Evolutionary conservation across 2,888 invertebrate species (phyloP).

Genomic region (Byasa hedistus): DNA sequence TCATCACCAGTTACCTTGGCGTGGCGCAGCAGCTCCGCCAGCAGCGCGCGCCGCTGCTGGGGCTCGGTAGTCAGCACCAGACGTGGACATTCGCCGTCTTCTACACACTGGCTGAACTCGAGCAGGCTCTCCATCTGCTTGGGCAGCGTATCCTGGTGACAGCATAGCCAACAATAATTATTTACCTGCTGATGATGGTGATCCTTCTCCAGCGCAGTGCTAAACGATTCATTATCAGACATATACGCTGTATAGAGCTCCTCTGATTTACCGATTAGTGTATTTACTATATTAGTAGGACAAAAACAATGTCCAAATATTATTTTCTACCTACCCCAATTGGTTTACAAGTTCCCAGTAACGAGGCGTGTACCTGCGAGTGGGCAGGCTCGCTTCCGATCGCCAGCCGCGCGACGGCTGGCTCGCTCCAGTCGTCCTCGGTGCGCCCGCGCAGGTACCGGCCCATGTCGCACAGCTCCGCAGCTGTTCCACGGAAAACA

Average conservation of each 20-base stretch:
- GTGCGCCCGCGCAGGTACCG: conserved; percentile 58
- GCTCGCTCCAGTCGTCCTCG: conserved; percentile 63
- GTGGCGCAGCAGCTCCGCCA: conserved; percentile 76
- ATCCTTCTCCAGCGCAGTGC: no score
- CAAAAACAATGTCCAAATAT: no score
- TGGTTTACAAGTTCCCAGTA: no score
- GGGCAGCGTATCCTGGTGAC: conserved; percentile 75
- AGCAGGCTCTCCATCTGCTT: conserved; percentile 83
- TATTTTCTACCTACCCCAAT: no score
- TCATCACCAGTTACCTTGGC: conserved; percentile 31
- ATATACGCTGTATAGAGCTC: no score
- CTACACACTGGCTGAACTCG: conserved; percentile 73
- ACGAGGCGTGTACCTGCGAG: conserved; percentile 34
- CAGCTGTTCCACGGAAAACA: conserved; percentile 39
- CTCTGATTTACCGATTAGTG: no score
- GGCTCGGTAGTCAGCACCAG: conserved; percentile 47
- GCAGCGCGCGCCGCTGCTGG: conserved; percentile 60
- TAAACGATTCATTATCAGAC: no score
- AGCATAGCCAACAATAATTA: no score
- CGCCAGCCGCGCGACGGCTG: conserved; percentile 50
- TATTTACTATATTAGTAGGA: no score
- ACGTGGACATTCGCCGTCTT: conserved; percentile 61
- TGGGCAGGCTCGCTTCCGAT: conserved; percentile 45
- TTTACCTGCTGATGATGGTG: no score
- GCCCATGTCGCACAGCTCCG: conserved; percentile 51